These are phyloP conservation scores for Oreochromis aureus DNA, from an alignment of 2,113 vertebrate species.

Conservation along the genomic window DNA sequence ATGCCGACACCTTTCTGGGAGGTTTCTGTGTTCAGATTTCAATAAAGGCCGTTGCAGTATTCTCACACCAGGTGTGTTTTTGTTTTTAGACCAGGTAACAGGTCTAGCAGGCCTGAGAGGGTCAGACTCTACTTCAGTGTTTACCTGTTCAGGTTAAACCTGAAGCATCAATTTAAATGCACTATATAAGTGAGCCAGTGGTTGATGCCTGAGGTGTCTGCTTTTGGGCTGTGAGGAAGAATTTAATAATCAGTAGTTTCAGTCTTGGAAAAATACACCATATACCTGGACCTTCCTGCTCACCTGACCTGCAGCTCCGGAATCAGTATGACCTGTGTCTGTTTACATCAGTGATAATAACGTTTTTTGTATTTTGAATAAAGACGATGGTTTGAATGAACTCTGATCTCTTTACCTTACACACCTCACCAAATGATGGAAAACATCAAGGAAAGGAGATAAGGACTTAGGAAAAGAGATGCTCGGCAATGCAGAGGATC, in stretches of 20 bases:
- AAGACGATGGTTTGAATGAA: not conserved
- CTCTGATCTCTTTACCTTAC: not conserved
- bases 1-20: not conserved
- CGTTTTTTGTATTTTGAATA: not conserved
- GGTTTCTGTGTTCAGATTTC: not conserved
- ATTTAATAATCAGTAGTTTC: not conserved
- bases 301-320: not conserved
- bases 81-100: not conserved
- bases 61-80: not conserved
- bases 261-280: not conserved
- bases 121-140: not conserved
- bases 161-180: not conserved
- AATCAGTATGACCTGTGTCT: not conserved
- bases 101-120: not conserved
- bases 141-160: not conserved
- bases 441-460: not conserved
- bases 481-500: not conserved
- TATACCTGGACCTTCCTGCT: not conserved
- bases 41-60: slow-evolving; percentile 53
- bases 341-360: not conserved
- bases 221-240: not conserved
- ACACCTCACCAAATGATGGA: not conserved
- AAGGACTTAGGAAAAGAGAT: not conserved
- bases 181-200: not conserved
- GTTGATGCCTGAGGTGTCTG: not conserved